These are phyloP conservation scores for Vireo griseus DNA, from an alignment of 2,797 vertebrate species.

Conservation along the genomic window DNA sequence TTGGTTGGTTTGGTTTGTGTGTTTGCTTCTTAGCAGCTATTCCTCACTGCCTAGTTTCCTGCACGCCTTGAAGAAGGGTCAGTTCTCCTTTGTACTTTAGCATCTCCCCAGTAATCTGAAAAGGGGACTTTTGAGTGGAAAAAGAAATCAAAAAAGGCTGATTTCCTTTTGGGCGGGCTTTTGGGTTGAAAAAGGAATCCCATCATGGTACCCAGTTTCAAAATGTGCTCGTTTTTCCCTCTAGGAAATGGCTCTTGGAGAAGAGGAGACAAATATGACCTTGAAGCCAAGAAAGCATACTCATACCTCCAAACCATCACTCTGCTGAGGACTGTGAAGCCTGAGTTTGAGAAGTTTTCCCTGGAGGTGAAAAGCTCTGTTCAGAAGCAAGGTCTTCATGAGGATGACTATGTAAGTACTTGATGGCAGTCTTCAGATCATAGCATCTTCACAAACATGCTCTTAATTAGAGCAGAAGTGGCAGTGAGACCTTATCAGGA, in stretches of 20 bases:
- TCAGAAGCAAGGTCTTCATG: constrained; percentile 80
- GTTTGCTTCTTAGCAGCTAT: not conserved
- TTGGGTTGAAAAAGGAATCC: not conserved
- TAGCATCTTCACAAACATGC: constrained; percentile 29
- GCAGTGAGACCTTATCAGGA: constrained; percentile 2
- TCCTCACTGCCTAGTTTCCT: not conserved
- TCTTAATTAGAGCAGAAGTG: constrained; percentile 49
- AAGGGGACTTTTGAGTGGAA: not conserved
- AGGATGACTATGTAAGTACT: constrained; percentile 88
- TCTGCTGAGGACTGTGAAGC: constrained; percentile 90
- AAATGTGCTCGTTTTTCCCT: constrained; percentile 65
- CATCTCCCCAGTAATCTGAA: not conserved
- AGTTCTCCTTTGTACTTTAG: not conserved
- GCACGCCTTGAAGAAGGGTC: not conserved
- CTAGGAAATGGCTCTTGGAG: constrained; percentile 94
- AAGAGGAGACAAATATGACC: constrained; percentile 90
- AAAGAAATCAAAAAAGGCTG: not conserved
- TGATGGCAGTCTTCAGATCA: constrained; percentile 1
- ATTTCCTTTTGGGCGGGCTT: no score
- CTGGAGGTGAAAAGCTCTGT: constrained; percentile 88
- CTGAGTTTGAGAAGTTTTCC: constrained; percentile 95
- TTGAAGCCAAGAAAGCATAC: constrained; percentile 89
- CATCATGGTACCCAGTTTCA: constrained; percentile 36
- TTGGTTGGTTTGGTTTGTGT: not conserved
- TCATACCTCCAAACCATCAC: constrained; percentile 90